phyloP scores from a whole-genome alignment of 2,113 vertebrate species.

The Geococcyx californianus region DNA sequence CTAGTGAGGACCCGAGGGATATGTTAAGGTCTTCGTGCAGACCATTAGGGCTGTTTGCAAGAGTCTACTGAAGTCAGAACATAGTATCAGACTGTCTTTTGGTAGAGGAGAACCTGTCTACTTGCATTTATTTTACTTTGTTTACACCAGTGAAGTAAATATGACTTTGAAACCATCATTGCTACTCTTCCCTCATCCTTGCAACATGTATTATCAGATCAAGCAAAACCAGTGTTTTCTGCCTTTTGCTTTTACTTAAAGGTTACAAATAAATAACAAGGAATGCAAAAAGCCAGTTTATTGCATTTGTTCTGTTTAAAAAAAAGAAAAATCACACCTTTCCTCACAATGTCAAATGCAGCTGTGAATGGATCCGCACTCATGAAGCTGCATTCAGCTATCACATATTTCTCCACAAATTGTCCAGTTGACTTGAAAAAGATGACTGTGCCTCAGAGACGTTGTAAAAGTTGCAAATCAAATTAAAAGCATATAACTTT shows the following conservation, averaged over 20 bases:
- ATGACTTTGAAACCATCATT: neutral
- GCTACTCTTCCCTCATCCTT: neutral
- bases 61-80: neutral
- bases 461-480: neutral
- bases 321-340: neutral
- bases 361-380: neutral
- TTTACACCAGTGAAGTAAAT: neutral
- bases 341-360: fast-evolving
- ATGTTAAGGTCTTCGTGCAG: neutral
- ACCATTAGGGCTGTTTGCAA: neutral
- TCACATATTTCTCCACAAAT: neutral
- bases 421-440: neutral
- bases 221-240: neutral
- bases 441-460: neutral
- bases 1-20: neutral
- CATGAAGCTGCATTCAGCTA: neutral
- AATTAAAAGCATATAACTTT: neutral
- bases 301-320: neutral
- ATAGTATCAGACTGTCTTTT: neutral
- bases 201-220: neutral
- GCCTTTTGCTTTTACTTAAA: neutral
- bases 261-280: neutral
- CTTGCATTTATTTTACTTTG: neutral
- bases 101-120: neutral
- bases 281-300: neutral